A percentile compares a stretch with the other conserved stretches of the same genome.
phyloP scores from a whole-genome alignment of 2,797 vertebrate genomes.

The Enoplosus armatus region DNA sequence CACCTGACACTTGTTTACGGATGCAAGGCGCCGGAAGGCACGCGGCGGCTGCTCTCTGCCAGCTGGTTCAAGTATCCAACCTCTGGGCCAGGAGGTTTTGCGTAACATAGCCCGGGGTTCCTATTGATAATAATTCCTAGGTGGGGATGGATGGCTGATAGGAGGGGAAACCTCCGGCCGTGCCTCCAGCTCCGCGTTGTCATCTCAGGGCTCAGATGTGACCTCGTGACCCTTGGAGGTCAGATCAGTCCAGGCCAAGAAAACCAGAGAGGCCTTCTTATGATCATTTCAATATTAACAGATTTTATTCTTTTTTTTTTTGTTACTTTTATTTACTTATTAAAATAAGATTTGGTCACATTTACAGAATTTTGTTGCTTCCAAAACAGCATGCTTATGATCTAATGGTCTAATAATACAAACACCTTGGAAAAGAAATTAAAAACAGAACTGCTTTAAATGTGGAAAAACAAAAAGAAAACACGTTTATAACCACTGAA shows the following conservation, averaged over 20 bases:
- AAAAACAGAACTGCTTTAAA: not conserved
- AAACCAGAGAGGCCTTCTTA: not conserved
- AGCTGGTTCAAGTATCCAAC: slow-evolving; percentile 66
- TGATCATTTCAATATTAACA: no score
- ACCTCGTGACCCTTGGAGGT: slow-evolving; percentile 56
- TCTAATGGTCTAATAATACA: not conserved
- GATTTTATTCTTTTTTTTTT: no score
- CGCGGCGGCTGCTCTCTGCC: slow-evolving; percentile 46
- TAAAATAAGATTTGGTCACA: not conserved
- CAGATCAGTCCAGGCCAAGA: slow-evolving; percentile 44
- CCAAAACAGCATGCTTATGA: not conserved
- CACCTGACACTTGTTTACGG: slow-evolving; percentile 72
- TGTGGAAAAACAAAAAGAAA: not conserved
- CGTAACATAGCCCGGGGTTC: slow-evolving; percentile 73
- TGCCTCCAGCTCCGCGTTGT: slow-evolving; percentile 56
- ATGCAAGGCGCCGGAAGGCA: slow-evolving; percentile 52
- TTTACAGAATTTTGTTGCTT: not conserved
- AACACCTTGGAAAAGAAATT: not conserved
- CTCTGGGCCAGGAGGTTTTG: slow-evolving; percentile 62
- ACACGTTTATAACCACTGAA: not conserved
- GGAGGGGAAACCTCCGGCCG: slow-evolving; percentile 64
- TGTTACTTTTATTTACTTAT: no score
- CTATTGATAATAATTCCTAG: slow-evolving; percentile 80
- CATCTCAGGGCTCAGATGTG: slow-evolving; percentile 52
- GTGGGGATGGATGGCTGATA: slow-evolving; percentile 82